Conservation (phyloP, 2,888 invertebrate species). For the Tenthredo livida region DNA sequence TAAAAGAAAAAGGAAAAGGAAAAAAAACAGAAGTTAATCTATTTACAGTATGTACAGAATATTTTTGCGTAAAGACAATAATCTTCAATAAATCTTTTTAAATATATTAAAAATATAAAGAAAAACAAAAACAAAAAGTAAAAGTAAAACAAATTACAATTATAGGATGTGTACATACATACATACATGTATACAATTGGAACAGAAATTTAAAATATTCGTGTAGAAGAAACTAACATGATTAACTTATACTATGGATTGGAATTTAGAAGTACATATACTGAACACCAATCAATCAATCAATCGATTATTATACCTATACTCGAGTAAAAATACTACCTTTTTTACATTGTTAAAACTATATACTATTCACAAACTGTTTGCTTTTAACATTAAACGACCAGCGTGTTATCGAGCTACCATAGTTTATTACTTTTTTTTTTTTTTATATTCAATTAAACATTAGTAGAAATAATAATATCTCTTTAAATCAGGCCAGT, state of each 20-base stretch:
- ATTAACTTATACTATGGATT: background rate
- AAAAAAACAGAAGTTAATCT: background rate
- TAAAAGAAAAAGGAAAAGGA: background rate
- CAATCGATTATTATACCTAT: too few relatives aligned
- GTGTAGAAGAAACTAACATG: background rate
- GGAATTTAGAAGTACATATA: background rate
- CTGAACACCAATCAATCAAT: background rate
- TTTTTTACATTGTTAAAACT: background rate
- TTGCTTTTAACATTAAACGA: slow-evolving; percentile 4
- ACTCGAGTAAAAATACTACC: background rate
- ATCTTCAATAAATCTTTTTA: background rate
- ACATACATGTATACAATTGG: background rate
- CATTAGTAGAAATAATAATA: background rate
- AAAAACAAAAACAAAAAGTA: background rate
- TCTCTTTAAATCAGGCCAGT: background rate
- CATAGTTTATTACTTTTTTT: background rate
- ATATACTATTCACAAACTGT: slow-evolving; percentile 10
- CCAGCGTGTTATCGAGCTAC: background rate
- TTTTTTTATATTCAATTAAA: background rate
- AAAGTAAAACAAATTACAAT: background rate
- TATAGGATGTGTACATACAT: background rate
- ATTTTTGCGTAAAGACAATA: background rate
- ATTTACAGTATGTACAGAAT: slow-evolving; percentile 37
- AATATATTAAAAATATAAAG: background rate
- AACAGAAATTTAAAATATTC: background rate